Base-by-base conservation (phyloP, 2,888 invertebrate species). In the Abrostola triplasia region DNA sequence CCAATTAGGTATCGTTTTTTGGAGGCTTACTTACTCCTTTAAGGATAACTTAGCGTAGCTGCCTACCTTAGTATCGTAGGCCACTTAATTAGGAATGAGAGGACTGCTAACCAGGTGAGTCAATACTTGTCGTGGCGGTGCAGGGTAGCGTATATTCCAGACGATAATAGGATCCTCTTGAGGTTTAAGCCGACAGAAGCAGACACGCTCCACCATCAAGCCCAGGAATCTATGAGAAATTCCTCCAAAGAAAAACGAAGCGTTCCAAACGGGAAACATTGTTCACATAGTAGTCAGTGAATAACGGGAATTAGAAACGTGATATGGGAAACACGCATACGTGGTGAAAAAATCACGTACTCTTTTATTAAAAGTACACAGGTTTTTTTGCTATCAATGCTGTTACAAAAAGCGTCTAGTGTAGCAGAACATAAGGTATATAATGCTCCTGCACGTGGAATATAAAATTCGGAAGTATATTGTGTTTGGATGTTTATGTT, bases 321-420 rank as follows among this genome's bases (percentile, higher is more conserved):
- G 41, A 50, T 44, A 67, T 5, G 50, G 24, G 5, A 40, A 56
- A 36, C 12, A 67, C 10, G 36, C 12, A 47, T 42, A 54, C 56
- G 36, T 13, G 5, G 11, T 8, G 36, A 57, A 63, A 62, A 70
- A 42, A 1, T 8, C 24, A 35, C 56, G 36, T 48, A 49, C 40
- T 67, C 10, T 12, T 9, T 56, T 44, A 12, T 36, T 42, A 63
- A 44, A 51, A n/a, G 56, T 56, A 52, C 40, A 36, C n/a, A 41
- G 53, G 36, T 36, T 47, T 5, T 24, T 52, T 37, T 24, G 11
- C 38, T 24, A 10, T 38, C 8, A 56, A 50, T 10, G n/a, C 37
- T 52, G 12, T 47, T 47, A 7, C 24, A 13, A 24, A 24, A 47
- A 4, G 0, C 0, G 2, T 8, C 44, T 47, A 24, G 0, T 47